A percentile compares a stretch with the other conserved stretches of the same genome.
Conservation (phyloP, 2,888 invertebrate species). For the Ferrisia virgata region DNA sequence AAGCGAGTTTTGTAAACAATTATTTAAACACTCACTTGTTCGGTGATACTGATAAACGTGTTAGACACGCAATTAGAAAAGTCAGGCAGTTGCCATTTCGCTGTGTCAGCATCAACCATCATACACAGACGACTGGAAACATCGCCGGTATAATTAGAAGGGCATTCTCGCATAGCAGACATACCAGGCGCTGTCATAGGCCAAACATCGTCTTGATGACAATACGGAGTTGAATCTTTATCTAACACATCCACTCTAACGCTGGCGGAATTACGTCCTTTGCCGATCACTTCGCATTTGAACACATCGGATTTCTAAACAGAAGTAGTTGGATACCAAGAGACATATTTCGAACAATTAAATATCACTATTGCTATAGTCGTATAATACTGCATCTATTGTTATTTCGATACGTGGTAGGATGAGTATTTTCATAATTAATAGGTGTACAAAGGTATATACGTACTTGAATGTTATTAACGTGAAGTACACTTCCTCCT, state of each 20-base stretch:
- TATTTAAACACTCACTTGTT: slow-evolving; percentile 59
- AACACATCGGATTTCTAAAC: slow-evolving; percentile 72
- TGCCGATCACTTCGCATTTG: slow-evolving; percentile 63
- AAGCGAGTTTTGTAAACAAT: no score
- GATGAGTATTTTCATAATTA: neutral
- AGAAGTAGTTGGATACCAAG: slow-evolving; percentile 10
- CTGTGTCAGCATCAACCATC: slow-evolving; percentile 62
- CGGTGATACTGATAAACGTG: slow-evolving; percentile 53
- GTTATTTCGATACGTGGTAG: no score
- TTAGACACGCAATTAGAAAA: slow-evolving; percentile 71
- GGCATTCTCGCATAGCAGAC: slow-evolving; percentile 48
- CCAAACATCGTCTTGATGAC: slow-evolving; percentile 54
- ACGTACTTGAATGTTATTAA: slow-evolving; percentile 71
- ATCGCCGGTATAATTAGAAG: slow-evolving; percentile 51
- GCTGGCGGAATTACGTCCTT: slow-evolving; percentile 48
- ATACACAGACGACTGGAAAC: slow-evolving; percentile 60
- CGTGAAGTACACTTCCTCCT: slow-evolving; percentile 75
- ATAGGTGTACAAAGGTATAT: neutral
- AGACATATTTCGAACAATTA: neutral
- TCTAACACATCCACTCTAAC: slow-evolving; percentile 67
- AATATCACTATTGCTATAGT: neutral
- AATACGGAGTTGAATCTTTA: slow-evolving; percentile 60
- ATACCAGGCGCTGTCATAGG: slow-evolving; percentile 45
- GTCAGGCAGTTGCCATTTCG: slow-evolving; percentile 73
- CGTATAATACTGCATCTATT: neutral